phyloP scores from a whole-genome alignment of 2,797 vertebrate species.

The Sandelia bainsii region DNA sequence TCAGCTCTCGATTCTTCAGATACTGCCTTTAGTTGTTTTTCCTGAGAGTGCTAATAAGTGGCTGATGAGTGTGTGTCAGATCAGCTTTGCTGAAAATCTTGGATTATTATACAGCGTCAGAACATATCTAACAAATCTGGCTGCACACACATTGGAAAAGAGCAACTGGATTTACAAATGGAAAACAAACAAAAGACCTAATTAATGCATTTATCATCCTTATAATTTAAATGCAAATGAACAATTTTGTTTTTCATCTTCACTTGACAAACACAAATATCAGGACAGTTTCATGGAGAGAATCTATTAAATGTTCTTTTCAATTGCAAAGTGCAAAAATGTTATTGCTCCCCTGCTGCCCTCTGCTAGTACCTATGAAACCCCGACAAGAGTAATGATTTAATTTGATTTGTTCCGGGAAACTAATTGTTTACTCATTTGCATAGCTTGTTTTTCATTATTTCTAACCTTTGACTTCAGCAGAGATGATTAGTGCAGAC shows the following conservation, averaged over 20 bases:
- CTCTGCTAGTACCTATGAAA: neutral
- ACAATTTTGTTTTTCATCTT: conserved; percentile 3
- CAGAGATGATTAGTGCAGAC: conserved; percentile 4
- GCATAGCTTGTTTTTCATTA: neutral
- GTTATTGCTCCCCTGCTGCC: neutral
- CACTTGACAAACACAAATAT: neutral
- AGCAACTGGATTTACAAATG: conserved; percentile 1
- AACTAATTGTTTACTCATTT: conserved; percentile 25
- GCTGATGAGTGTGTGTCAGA: too few relatives aligned
- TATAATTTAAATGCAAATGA: conserved; percentile 39
- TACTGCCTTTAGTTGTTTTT: too few relatives aligned
- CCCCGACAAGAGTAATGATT: neutral
- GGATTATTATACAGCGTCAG: neutral
- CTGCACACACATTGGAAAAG: conserved; percentile 4
- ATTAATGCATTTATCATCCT: conserved; percentile 27
- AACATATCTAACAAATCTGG: neutral
- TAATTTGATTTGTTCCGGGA: neutral
- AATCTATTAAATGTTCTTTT: conserved; percentile 3
- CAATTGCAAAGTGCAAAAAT: neutral
- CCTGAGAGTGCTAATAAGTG: too few relatives aligned
- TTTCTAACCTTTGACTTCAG: conserved; percentile 9
- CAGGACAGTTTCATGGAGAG: neutral
- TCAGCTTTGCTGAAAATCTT: too few relatives aligned
- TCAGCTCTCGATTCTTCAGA: too few relatives aligned
- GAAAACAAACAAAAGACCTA: conserved; percentile 18